phyloP scores from a whole-genome alignment of 2,888 invertebrate genomes.

The Glyphotaelius pellucidus region DNA sequence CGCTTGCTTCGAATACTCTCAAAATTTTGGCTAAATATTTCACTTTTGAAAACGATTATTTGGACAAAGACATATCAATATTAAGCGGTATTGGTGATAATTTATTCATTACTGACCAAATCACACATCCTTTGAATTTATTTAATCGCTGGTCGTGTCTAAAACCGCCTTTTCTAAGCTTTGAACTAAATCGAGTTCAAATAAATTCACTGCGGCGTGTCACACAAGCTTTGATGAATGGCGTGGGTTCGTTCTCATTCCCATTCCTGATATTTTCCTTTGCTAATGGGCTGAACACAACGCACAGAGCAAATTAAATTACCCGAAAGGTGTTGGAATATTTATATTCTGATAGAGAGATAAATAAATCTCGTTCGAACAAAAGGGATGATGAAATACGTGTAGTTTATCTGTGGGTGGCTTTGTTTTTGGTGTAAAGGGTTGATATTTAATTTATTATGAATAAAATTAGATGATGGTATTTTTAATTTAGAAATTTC shows the following conservation, averaged over 20 bases:
- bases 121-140: neutral
- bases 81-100: neutral
- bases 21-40: too few species aligned
- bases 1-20: too few species aligned
- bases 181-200: neutral
- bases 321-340: neutral
- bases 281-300: neutral
- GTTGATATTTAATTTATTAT: neutral
- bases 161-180: neutral
- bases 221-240: constrained; percentile 2
- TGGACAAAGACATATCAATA: too few species aligned
- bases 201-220: neutral
- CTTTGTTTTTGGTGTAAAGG: neutral
- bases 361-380: neutral
- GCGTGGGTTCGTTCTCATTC: neutral
- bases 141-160: neutral
- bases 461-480: neutral
- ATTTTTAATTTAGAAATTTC: neutral
- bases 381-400: neutral
- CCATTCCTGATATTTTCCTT: neutral
- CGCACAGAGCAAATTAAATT: neutral
- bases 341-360: neutral
- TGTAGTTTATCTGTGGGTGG: neutral
- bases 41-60: too few species aligned
- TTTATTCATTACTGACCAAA: neutral